Percentiles rank a stretch among this genome's conserved stretches.
These are phyloP conservation scores for Fratercula arctica DNA, from an alignment of 2,797 vertebrate genomes.

Conservation along the genomic window DNA sequence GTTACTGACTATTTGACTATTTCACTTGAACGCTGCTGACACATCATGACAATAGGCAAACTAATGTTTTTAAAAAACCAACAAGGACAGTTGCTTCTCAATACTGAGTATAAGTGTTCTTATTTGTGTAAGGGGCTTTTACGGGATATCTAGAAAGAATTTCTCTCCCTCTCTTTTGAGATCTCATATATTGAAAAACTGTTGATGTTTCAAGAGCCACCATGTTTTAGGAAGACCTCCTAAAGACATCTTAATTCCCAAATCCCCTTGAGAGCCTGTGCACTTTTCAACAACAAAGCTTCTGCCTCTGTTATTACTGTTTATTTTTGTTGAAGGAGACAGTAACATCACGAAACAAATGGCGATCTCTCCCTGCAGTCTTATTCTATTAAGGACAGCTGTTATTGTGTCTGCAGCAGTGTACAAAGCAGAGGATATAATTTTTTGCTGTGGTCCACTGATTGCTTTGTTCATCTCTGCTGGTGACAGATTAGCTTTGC, in stretches of 20 bases:
- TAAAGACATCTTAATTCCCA: slow-evolving; percentile 50
- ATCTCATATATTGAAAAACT: not conserved
- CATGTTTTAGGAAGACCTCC: slow-evolving; percentile 17
- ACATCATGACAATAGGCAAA: not conserved
- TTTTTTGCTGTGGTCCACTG: slow-evolving; percentile 34
- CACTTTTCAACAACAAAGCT: slow-evolving; percentile 40
- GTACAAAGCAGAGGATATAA: slow-evolving; percentile 19
- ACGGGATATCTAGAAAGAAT: not conserved
- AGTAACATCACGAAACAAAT: slow-evolving; percentile 42
- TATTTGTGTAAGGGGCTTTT: not conserved
- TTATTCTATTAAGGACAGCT: slow-evolving; percentile 37
- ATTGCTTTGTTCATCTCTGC: slow-evolving; percentile 56
- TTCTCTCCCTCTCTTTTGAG: not conserved
- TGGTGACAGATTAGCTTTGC: slow-evolving; percentile 55
- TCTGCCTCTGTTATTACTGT: slow-evolving; percentile 51
- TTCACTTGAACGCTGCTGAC: not conserved
- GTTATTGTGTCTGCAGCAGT: slow-evolving; percentile 29
- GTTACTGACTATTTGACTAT: not conserved
- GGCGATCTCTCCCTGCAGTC: not conserved
- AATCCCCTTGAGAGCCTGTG: slow-evolving; percentile 5
- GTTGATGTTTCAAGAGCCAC: not conserved
- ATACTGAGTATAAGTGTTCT: not conserved
- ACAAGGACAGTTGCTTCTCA: not conserved
- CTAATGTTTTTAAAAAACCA: not conserved
- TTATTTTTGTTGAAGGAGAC: slow-evolving; percentile 62